Percentiles rank a stretch among this genome's conserved stretches.
Conservation (phyloP, 1,140 invertebrate genomes). For the Aradophagus sp. region DNA sequence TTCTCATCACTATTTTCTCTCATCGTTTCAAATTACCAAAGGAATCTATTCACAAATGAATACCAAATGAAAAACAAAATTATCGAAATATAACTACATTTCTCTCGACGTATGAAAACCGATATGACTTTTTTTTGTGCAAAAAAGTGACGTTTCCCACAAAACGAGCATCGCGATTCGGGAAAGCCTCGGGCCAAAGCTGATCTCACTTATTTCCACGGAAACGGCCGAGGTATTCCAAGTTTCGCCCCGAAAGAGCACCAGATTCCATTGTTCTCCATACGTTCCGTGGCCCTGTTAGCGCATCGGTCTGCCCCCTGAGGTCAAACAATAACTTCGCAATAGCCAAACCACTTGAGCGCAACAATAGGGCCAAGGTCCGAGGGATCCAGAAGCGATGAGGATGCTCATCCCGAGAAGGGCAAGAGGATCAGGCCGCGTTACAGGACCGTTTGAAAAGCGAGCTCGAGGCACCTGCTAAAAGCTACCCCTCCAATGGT, state of each 20-base stretch:
- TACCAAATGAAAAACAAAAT: too few relatives aligned
- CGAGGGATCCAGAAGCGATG: slow-evolving; percentile 31
- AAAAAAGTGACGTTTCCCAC: too few relatives aligned
- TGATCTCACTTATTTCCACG: slow-evolving; percentile 22
- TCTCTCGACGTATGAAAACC: too few relatives aligned
- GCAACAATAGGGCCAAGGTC: slow-evolving; percentile 59
- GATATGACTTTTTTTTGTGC: too few relatives aligned
- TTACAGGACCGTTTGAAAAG: slow-evolving; percentile 62
- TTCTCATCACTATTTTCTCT: too few relatives aligned
- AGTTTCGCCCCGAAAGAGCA: slow-evolving; percentile 27
- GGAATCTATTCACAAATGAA: too few relatives aligned
- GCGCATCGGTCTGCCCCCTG: slow-evolving; percentile 25
- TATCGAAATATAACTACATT: too few relatives aligned
- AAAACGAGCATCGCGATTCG: too few relatives aligned
- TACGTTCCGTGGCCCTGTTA: slow-evolving; percentile 55
- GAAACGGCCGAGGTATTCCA: too few relatives aligned
- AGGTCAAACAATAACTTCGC: slow-evolving; percentile 60
- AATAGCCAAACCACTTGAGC: slow-evolving; percentile 65
- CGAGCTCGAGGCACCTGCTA: slow-evolving; percentile 63
- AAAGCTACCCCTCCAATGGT: slow-evolving; percentile 43
- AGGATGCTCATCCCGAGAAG: slow-evolving; percentile 36
- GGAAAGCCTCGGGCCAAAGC: too few relatives aligned
- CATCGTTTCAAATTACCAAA: too few relatives aligned
- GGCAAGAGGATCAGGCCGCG: slow-evolving; percentile 33
- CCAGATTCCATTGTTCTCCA: too few relatives aligned